These are phyloP conservation scores for Chloroceryle inda DNA, from an alignment of 2,797 vertebrate genomes.

Conservation along the genomic window DNA sequence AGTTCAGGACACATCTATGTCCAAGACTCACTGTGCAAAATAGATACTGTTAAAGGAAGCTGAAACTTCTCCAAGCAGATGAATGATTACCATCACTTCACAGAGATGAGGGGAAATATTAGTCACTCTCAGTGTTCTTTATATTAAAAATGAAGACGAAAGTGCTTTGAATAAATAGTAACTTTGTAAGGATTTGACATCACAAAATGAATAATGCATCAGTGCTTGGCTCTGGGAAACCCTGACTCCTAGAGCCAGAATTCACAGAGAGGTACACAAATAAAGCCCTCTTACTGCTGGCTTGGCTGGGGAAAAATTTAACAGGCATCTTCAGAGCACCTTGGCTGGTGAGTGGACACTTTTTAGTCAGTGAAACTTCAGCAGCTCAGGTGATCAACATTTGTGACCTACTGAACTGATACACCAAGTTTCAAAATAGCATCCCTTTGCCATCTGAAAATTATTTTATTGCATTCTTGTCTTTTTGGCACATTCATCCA, in stretches of 20 bases:
- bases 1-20: neutral
- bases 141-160: conserved; percentile 2
- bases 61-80: neutral
- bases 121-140: neutral
- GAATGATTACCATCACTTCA: neutral
- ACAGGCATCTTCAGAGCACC: neutral
- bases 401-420: neutral
- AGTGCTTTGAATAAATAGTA: neutral
- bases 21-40: neutral
- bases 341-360: neutral
- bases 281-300: neutral
- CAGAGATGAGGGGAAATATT: neutral
- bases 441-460: neutral
- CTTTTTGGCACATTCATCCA: neutral
- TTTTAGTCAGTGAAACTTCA: neutral
- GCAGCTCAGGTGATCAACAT: neutral
- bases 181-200: neutral
- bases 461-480: neutral
- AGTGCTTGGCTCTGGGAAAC: neutral
- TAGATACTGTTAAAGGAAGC: neutral
- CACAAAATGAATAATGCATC: neutral
- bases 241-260: neutral
- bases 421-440: neutral
- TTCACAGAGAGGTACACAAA: neutral
- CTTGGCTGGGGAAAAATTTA: neutral